Conservation (phyloP, 2,888 invertebrate species). For the Plutella xylostella region DNA sequence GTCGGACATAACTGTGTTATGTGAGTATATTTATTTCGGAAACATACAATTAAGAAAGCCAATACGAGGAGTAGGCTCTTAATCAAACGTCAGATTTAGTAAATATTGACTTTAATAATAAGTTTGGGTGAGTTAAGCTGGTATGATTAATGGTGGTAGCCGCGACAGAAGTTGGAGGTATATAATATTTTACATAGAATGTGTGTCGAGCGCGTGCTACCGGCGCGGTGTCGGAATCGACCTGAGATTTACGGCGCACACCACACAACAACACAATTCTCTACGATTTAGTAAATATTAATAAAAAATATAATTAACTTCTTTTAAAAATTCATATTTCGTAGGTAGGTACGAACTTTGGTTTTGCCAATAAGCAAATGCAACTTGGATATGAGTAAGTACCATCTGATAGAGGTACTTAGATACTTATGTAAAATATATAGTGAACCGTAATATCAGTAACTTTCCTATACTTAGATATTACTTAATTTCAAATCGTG, state of each 20-base stretch:
- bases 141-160: slow-evolving; percentile 48
- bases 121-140: slow-evolving; percentile 48
- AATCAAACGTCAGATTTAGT: slow-evolving; percentile 65
- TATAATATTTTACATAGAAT: slow-evolving; percentile 24
- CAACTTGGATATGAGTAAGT: too few species aligned
- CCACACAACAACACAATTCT: slow-evolving; percentile 39
- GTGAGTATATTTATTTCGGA: slow-evolving; percentile 33
- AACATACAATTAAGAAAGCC: slow-evolving; percentile 33
- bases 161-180: slow-evolving; percentile 37
- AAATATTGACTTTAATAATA: slow-evolving; percentile 58
- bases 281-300: slow-evolving; percentile 25
- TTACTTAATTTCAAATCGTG: too few species aligned
- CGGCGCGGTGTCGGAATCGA: slow-evolving; percentile 29
- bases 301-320: slow-evolving; percentile 11
- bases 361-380: too few species aligned
- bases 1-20: slow-evolving; percentile 27
- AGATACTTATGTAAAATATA: too few species aligned
- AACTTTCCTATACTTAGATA: too few species aligned
- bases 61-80: slow-evolving; percentile 45
- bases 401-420: too few species aligned
- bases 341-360: too few species aligned
- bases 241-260: slow-evolving; percentile 50
- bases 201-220: slow-evolving; percentile 16
- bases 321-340: too few species aligned
- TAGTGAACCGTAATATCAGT: too few species aligned